Evolutionary conservation across 2,113 vertebrate genomes (phyloP).

Genomic region (Dromiciops gliroides): DNA sequence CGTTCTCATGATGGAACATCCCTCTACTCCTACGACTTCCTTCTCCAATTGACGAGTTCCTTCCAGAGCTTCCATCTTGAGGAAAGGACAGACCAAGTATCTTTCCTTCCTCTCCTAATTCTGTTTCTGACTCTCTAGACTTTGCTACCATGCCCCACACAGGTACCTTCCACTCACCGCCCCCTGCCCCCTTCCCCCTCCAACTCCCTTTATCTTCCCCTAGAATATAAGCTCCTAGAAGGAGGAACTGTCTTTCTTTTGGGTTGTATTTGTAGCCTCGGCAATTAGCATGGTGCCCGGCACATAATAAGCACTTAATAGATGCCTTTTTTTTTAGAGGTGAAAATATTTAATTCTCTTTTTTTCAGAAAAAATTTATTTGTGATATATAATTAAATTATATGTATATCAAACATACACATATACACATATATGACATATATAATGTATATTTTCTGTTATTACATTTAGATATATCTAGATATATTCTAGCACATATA

Average conservation of each 20-base stretch:
- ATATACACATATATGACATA: no score
- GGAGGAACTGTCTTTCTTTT: neutral
- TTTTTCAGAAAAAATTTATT: no score
- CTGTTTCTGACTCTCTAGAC: fast-evolving
- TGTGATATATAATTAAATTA: no score
- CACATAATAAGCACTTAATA: neutral
- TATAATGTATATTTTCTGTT: no score
- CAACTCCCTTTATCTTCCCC: neutral
- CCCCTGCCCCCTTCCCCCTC: neutral
- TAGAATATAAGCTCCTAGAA: neutral
- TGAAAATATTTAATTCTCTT: no score
- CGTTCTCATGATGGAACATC: neutral
- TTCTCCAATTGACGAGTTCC: neutral
- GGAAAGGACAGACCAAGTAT: neutral
- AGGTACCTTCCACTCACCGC: neutral
- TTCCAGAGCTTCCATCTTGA: neutral
- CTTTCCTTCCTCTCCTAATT: fast-evolving
- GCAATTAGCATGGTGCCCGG: neutral
- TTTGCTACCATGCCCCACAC: neutral
- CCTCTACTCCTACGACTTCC: neutral
- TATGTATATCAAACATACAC: no score
- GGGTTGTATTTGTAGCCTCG: neutral
- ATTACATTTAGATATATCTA: no score
- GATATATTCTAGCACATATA: no score
- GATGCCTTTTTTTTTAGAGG: no score